Conservation (phyloP, 2,888 invertebrate species). For the Diarsia mendica region DNA sequence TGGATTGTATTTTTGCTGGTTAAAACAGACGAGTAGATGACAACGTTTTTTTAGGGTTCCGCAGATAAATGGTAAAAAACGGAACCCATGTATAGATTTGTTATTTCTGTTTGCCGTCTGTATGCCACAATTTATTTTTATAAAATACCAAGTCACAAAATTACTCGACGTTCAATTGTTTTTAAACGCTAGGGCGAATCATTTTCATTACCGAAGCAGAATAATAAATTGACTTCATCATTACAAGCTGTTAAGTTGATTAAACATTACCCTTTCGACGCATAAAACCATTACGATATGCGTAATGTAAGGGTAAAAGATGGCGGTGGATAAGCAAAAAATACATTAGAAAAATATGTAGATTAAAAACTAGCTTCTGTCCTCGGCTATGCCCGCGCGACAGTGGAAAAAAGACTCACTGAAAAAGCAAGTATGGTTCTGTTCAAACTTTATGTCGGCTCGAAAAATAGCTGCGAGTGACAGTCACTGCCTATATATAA, state of each 20-base stretch:
- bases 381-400: background rate
- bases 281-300: background rate
- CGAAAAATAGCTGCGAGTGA: too few species aligned
- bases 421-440: background rate
- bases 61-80: too few species aligned
- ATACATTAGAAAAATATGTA: background rate
- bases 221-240: background rate
- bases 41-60: too few species aligned
- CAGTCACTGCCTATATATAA: too few species aligned
- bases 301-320: background rate
- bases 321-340: background rate
- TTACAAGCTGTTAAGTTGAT: too few species aligned
- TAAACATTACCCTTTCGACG: too few species aligned
- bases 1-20: background rate
- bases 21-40: too few species aligned
- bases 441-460: too few species aligned
- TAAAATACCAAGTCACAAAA: background rate
- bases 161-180: background rate
- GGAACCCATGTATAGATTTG: too few species aligned
- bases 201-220: background rate
- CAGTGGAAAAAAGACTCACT: background rate
- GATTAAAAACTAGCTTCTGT: background rate
- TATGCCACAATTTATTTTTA: background rate
- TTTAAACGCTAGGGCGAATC: background rate
- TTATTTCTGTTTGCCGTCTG: too few species aligned